Percentiles rank a stretch among this genome's conserved stretches.
Conservation (phyloP, 2,113 vertebrate genomes). For the Aspiorhynchus laticeps region DNA sequence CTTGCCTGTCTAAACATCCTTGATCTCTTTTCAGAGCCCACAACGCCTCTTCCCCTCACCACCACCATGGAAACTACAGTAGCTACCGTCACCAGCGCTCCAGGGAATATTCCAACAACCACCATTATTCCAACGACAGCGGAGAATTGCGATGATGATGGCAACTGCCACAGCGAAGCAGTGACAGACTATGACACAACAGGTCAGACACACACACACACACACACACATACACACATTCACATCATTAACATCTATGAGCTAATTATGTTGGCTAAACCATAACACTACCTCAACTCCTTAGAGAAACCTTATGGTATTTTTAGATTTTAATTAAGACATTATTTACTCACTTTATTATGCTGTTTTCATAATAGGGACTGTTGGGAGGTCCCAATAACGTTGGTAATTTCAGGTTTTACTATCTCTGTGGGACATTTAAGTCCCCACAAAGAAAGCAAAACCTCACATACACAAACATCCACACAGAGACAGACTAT, state of each 20-base stretch:
- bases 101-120: slow-evolving; percentile 54
- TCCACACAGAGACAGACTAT: slow-evolving; percentile 14
- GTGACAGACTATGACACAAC: slow-evolving; percentile 49
- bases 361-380: background rate
- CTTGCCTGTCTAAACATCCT: background rate
- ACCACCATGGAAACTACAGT: slow-evolving; percentile 57
- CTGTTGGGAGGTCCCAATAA: background rate
- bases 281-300: slow-evolving; percentile 62
- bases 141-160: slow-evolving; percentile 55
- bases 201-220: slow-evolving; percentile 57
- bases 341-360: slow-evolving; percentile 6
- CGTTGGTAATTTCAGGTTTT: background rate
- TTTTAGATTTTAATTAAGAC: slow-evolving; percentile 35
- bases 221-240: slow-evolving; percentile 63
- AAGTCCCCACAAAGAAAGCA: background rate
- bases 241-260: slow-evolving; percentile 42
- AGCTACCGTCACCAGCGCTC: slow-evolving; percentile 54
- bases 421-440: slow-evolving; percentile 6
- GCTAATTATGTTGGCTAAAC: background rate
- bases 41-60: slow-evolving; percentile 68
- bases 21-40: slow-evolving; percentile 62
- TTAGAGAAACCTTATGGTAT: slow-evolving; percentile 4
- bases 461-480: slow-evolving; percentile 27
- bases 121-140: background rate
- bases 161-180: slow-evolving; percentile 52